Conservation (phyloP, 2,888 invertebrate species). For the Andrena haemorrhoa region DNA sequence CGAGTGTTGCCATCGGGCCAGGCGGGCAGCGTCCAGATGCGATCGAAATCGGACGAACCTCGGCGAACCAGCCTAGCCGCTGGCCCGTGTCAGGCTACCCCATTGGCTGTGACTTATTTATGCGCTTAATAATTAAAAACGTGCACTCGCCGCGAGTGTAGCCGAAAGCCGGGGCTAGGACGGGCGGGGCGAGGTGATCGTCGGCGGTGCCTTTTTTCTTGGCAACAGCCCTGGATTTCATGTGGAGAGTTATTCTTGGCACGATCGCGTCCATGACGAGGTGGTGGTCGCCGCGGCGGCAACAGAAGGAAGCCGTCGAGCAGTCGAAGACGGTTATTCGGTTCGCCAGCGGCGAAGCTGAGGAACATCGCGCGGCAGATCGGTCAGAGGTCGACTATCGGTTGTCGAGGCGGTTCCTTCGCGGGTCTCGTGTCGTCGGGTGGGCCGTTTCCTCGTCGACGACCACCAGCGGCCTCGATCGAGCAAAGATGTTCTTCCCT, state of each 20-base stretch:
- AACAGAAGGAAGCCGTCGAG: conserved; percentile 36
- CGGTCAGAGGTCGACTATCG: conserved; percentile 26
- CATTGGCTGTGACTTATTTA: background rate
- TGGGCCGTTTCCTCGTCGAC: background rate
- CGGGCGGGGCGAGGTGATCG: background rate
- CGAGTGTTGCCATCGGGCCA: conserved; percentile 30
- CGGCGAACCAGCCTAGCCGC: background rate
- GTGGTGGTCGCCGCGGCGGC: conserved; percentile 40
- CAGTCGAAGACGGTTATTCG: conserved; percentile 66
- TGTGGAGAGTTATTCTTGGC: conserved; percentile 78
- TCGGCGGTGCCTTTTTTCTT: conserved; percentile 79
- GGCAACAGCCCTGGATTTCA: conserved; percentile 84
- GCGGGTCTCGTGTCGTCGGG: conserved; percentile 8
- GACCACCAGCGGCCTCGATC: background rate
- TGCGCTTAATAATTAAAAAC: background rate
- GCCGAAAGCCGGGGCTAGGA: background rate
- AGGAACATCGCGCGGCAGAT: conserved; percentile 35
- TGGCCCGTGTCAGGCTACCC: too few species aligned
- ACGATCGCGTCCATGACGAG: conserved; percentile 53
- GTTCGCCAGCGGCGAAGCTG: conserved; percentile 65
- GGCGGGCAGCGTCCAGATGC: background rate
- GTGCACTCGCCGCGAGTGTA: background rate
- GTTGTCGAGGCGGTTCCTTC: background rate
- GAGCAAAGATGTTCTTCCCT: background rate
- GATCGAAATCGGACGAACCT: background rate